Evolutionary conservation across 2,113 vertebrate species (phyloP), one percentile per base, ranked within the genome.

Genomic region (Vicugna pacos): DNA sequence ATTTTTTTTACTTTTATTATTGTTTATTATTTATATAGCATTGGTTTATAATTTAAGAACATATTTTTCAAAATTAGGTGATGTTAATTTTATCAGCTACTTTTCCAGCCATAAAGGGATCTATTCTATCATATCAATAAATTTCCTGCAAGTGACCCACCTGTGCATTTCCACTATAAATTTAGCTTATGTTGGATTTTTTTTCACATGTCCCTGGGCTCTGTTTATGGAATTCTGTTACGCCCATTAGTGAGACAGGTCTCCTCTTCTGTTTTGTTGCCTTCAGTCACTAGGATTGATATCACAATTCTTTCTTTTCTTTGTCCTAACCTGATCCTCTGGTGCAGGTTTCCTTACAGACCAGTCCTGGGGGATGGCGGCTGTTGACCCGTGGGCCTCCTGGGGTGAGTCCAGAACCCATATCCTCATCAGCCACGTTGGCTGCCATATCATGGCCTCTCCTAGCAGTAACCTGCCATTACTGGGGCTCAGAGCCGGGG

Each of bases 341-440:
- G 35, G 14, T 91, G 76, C 76, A 98, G 97, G 95, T 96, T 1
- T 94, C 50, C 35, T 96, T 84, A 56, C 50, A 1, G 85, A 97
- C 81, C 95, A 82, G 50, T 77, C 91, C 73, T 96, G 97, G 97
- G 88, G 70, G 42, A 88, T 94, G 70, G n/a, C 93, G 2, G 76
- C 96, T 46, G 42, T 83, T 72, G 89, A 97, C 32, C 94, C 94
- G 0, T 96, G 94, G 96, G 26, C 85, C 30, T 98, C 95, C 91
- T 97, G 97, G 95, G 96, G 97, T 96, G 58, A 96, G 97, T 97
- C n/a, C 58, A 50, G 75, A 92, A 20, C 87, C 38, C 60, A 2
- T 65, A 17, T 76, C 32, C 4, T 38, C 75, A 9, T 72, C 15
- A 46, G 22, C 56, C 16, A 15, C 13, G 0, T 80, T 28, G n/a